Conservation (phyloP, 1,140 invertebrate species). For the Aphelenchoides fujianensis region DNA sequence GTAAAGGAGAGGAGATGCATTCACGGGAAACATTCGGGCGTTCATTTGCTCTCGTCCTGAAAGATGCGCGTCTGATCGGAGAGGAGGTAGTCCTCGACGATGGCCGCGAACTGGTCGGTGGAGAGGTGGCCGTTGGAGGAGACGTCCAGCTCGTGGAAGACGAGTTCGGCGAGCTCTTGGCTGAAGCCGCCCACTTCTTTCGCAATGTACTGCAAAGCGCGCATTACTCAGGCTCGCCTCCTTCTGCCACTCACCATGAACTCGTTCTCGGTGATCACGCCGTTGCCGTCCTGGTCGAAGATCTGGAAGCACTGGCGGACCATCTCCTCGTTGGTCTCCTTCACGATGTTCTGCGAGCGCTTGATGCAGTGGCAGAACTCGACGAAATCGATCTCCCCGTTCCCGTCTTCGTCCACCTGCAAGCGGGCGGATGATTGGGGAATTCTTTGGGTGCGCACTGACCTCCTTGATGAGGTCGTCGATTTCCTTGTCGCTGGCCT, state of each 20-base stretch:
- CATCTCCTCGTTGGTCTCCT: constrained; percentile 57
- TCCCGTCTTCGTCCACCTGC: constrained; percentile 61
- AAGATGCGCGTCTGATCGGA: not conserved
- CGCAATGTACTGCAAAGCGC: constrained; percentile 58
- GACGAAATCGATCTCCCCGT: constrained; percentile 61
- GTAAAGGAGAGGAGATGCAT: no score
- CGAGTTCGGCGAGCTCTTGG: constrained; percentile 57
- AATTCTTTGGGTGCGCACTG: not conserved
- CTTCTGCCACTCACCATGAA: constrained; percentile 56
- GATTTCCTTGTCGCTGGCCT: constrained; percentile 53
- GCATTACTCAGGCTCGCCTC: no score
- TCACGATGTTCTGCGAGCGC: constrained; percentile 49
- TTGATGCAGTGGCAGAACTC: constrained; percentile 63
- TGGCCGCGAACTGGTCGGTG: constrained; percentile 56
- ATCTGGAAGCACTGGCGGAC: constrained; percentile 59
- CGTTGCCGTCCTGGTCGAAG: constrained; percentile 60
- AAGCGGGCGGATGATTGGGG: not conserved
- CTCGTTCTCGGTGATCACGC: constrained; percentile 59
- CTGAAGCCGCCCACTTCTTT: constrained; percentile 60
- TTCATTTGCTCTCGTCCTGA: not conserved
- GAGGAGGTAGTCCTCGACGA: constrained; percentile 57
- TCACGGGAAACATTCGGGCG: no score
- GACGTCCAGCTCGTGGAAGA: constrained; percentile 60
- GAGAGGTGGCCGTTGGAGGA: constrained; percentile 55
- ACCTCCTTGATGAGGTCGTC: constrained; percentile 59